phyloP scores from a whole-genome alignment of 2,113 vertebrate genomes.

The Dunckerocampus dactyliophorus region DNA sequence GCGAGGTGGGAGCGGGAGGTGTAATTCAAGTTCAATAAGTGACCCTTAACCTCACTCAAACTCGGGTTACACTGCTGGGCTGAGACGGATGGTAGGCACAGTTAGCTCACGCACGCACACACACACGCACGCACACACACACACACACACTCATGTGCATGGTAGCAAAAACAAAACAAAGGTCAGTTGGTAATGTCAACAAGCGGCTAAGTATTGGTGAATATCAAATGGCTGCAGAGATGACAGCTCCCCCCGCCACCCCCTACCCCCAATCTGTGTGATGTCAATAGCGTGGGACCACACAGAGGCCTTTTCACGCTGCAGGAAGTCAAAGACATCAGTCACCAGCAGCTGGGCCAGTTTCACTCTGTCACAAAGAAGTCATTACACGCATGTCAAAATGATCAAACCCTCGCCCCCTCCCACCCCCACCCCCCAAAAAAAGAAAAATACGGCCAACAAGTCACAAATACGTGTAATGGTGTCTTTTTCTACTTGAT shows the following conservation, averaged over 20 bases:
- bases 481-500: constrained; percentile 27
- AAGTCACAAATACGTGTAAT: constrained; percentile 18
- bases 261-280: constrained; percentile 27
- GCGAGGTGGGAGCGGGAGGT: constrained; percentile 47
- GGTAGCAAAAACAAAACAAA: constrained; percentile 50
- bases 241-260: constrained; percentile 37
- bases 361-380: constrained; percentile 65
- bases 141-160: constrained; percentile 3
- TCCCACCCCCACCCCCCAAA: neutral
- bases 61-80: constrained; percentile 64
- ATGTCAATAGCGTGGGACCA: constrained; percentile 69
- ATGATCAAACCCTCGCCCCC: too few species aligned
- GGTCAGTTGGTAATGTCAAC: constrained; percentile 67
- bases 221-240: constrained; percentile 57
- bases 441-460: constrained; percentile 36
- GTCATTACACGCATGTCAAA: constrained; percentile 54
- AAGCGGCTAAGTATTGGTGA: constrained; percentile 51
- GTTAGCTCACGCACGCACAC: constrained; percentile 66
- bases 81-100: constrained; percentile 63
- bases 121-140: constrained; percentile 31
- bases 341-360: constrained; percentile 64
- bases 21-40: constrained; percentile 73
- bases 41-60: constrained; percentile 60
- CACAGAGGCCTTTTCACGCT: constrained; percentile 65
- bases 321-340: constrained; percentile 54